These are phyloP conservation scores for Neosilurus hyrtlii DNA, from an alignment of 2,797 vertebrate species.

Conservation along the genomic window DNA sequence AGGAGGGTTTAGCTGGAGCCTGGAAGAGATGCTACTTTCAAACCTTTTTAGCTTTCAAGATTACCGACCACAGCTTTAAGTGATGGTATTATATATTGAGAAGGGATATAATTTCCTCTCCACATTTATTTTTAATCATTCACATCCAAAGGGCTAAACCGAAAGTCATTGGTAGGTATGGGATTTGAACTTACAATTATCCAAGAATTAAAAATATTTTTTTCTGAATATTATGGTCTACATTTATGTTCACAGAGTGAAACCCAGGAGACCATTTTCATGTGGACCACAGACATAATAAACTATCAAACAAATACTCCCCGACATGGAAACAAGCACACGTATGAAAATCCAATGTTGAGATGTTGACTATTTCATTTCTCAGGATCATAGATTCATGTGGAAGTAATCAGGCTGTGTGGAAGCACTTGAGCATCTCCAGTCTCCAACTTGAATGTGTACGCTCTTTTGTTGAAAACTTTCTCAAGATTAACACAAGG, in stretches of 20 bases:
- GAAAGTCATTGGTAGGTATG: not conserved
- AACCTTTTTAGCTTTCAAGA: too few species aligned
- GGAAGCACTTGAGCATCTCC: constrained; percentile 82
- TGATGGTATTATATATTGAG: not conserved
- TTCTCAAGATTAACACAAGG: constrained; percentile 76
- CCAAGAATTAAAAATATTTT: not conserved
- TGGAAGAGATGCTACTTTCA: too few species aligned
- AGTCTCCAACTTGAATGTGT: constrained; percentile 78
- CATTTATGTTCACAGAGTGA: too few species aligned
- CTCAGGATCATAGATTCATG: constrained; percentile 68
- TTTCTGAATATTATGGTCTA: too few species aligned
- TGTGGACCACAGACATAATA: too few species aligned
- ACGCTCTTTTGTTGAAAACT: constrained; percentile 71
- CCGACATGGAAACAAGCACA: too few species aligned
- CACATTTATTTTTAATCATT: not conserved
- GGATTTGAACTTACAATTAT: not conserved
- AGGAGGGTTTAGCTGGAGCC: too few species aligned
- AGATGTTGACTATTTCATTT: not conserved
- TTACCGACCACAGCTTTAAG: too few species aligned
- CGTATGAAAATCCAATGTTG: too few species aligned
- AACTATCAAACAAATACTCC: too few species aligned
- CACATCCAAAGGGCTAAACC: not conserved
- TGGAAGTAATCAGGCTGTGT: constrained; percentile 75
- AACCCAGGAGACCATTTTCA: too few species aligned
- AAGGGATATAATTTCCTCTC: not conserved